phyloP scores from a whole-genome alignment of 2,113 vertebrate species.

The Eubucco bourcierii region DNA sequence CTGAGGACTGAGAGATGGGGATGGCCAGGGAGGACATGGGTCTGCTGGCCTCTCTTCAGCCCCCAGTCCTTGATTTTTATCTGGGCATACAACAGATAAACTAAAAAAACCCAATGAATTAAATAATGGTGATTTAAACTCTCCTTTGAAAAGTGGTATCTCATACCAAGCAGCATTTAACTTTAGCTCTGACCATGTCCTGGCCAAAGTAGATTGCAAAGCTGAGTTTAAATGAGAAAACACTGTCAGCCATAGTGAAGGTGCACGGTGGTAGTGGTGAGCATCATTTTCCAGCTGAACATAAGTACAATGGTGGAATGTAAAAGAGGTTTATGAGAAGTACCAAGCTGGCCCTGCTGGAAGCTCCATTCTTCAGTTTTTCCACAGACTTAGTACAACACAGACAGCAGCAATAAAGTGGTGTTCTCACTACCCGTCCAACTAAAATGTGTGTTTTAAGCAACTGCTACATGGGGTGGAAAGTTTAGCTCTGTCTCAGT shows the following conservation, averaged over 20 bases:
- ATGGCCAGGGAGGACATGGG: background rate
- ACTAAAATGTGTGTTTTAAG: background rate
- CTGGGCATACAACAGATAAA: background rate
- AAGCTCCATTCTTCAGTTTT: slow-evolving; percentile 57
- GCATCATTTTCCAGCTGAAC: background rate
- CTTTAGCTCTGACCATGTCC: background rate
- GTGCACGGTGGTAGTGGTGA: background rate
- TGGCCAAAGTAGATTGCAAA: background rate
- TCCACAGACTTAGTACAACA: background rate
- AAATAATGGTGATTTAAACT: background rate
- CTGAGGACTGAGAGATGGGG: background rate
- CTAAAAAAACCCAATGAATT: background rate
- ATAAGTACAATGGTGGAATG: background rate
- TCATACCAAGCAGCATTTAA: background rate
- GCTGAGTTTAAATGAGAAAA: background rate
- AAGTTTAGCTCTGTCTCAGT: slow-evolving; percentile 45
- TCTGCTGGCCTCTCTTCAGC: background rate
- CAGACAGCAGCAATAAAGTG: background rate
- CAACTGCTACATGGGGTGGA: slow-evolving; percentile 7
- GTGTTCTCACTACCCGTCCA: background rate
- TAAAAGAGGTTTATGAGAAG: slow-evolving; percentile 17
- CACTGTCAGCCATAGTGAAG: background rate
- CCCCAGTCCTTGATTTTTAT: background rate
- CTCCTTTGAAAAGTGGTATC: background rate
- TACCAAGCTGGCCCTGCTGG: slow-evolving; percentile 14